Conservation (phyloP, 2,797 vertebrate species). For the Danio choprae region DNA sequence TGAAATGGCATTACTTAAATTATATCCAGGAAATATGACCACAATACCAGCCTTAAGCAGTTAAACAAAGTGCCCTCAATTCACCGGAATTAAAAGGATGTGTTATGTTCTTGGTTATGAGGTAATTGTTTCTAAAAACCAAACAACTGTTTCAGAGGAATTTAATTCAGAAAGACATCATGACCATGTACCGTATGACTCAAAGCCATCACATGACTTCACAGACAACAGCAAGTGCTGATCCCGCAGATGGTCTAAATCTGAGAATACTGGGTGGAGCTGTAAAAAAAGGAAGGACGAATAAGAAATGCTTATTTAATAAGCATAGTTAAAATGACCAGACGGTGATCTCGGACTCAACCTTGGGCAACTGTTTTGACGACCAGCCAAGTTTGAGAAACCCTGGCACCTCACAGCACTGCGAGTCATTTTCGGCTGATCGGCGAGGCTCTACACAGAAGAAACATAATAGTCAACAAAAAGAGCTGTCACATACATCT, state of each 20-base stretch:
- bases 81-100: not conserved
- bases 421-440: conserved; percentile 82
- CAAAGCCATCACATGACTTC: conserved; percentile 85
- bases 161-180: not conserved
- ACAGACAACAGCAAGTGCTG: conserved; percentile 84
- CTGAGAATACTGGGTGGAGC: conserved; percentile 78
- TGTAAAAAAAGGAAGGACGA: conserved; percentile 53
- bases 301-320: not conserved
- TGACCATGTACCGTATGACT: conserved; percentile 82
- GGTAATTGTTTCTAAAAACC: not conserved
- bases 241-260: conserved; percentile 81
- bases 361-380: conserved; percentile 84
- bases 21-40: not conserved
- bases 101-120: not conserved
- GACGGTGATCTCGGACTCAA: conserved; percentile 48
- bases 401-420: conserved; percentile 80
- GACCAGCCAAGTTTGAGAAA: conserved; percentile 87
- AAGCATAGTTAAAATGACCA: not conserved
- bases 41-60: not conserved
- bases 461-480: conserved; percentile 19
- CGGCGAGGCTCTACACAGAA: conserved; percentile 76
- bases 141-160: conserved; percentile 13
- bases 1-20: conserved; percentile 52
- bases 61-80: not conserved
- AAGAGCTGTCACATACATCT: conserved; percentile 13